Percentiles rank a stretch among this genome's conserved stretches.
Evolutionary conservation across 2,888 invertebrate species (phyloP).

Genomic region (Drosophila trichaetosa): DNA sequence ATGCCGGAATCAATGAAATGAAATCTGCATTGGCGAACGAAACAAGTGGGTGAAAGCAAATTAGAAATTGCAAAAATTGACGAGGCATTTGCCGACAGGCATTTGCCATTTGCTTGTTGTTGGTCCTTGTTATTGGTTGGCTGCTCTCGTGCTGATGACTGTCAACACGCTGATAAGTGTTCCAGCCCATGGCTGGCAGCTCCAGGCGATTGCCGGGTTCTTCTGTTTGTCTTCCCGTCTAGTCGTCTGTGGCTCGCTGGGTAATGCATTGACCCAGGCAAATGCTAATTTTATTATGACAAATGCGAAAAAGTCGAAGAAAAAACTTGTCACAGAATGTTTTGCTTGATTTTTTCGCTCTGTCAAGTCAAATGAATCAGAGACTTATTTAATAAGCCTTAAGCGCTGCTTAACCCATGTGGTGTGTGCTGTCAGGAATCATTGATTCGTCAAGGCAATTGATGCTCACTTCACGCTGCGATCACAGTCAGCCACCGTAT

Average conservation of each 20-base stretch:
- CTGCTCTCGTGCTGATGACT: constrained; percentile 41
- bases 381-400: constrained; percentile 26
- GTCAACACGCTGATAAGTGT: constrained; percentile 69
- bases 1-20: constrained; percentile 42
- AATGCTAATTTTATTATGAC: constrained; percentile 74
- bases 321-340: constrained; percentile 6
- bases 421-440: constrained; percentile 31
- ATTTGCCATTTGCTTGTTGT: constrained; percentile 5
- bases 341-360: constrained; percentile 1
- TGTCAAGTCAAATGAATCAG: constrained; percentile 10
- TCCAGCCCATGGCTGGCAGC: constrained; percentile 33
- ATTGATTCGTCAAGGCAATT: constrained; percentile 38
- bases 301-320: constrained; percentile 54
- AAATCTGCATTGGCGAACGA: constrained; percentile 51
- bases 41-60: constrained; percentile 52
- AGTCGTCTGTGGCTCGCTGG: constrained; percentile 10
- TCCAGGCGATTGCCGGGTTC: constrained; percentile 28
- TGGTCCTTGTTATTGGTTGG: constrained; percentile 24
- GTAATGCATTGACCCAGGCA: constrained; percentile 56
- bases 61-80: constrained; percentile 56
- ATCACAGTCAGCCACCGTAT: constrained; percentile 48
- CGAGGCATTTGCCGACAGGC: constrained; percentile 36
- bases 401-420: constrained; percentile 15
- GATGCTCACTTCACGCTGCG: constrained; percentile 2
- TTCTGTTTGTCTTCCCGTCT: constrained; percentile 20